A percentile compares a stretch with the other conserved stretches of the same genome.
These are phyloP conservation scores for Drosophila ezoana DNA, from an alignment of 2,888 invertebrate genomes.

Conservation along the genomic window DNA sequence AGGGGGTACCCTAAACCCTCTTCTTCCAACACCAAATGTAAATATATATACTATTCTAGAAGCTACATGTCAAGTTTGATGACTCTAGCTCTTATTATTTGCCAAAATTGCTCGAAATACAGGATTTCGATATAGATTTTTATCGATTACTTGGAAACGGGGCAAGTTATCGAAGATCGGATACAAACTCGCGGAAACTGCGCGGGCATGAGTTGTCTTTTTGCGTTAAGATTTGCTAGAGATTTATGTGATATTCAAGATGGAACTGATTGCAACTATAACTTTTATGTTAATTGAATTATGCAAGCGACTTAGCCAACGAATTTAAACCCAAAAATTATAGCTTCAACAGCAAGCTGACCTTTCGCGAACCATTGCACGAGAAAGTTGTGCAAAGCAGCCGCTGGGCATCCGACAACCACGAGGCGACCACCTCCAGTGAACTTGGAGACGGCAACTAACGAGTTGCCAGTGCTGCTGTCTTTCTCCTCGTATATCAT, in stretches of 20 bases:
- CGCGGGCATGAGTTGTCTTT: too few relatives aligned
- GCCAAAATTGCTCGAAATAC: too few relatives aligned
- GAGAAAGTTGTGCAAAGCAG: slow-evolving; percentile 56
- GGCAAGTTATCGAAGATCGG: too few relatives aligned
- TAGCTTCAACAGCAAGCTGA: slow-evolving; percentile 49
- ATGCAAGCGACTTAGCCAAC: slow-evolving; percentile 64
- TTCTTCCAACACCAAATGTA: too few relatives aligned
- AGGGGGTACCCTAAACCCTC: too few relatives aligned
- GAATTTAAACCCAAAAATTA: slow-evolving; percentile 47
- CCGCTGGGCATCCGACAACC: slow-evolving; percentile 42
- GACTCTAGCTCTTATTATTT: too few relatives aligned
- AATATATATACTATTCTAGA: too few relatives aligned
- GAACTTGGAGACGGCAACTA: slow-evolving; percentile 63
- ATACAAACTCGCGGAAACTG: too few relatives aligned
- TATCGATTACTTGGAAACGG: too few relatives aligned
- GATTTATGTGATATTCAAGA: slow-evolving; percentile 10
- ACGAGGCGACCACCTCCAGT: slow-evolving; percentile 51
- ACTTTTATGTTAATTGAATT: slow-evolving; percentile 63
- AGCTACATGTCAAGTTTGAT: too few relatives aligned
- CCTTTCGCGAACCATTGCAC: slow-evolving; percentile 62
- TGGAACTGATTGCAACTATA: slow-evolving; percentile 36
- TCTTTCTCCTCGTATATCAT: slow-evolving; percentile 59
- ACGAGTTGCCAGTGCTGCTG: slow-evolving; percentile 43
- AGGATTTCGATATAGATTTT: too few relatives aligned
- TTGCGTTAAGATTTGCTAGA: background rate